These are phyloP conservation scores for Bovichtus diacanthus DNA, from an alignment of 2,797 vertebrate genomes.

Conservation along the genomic window DNA sequence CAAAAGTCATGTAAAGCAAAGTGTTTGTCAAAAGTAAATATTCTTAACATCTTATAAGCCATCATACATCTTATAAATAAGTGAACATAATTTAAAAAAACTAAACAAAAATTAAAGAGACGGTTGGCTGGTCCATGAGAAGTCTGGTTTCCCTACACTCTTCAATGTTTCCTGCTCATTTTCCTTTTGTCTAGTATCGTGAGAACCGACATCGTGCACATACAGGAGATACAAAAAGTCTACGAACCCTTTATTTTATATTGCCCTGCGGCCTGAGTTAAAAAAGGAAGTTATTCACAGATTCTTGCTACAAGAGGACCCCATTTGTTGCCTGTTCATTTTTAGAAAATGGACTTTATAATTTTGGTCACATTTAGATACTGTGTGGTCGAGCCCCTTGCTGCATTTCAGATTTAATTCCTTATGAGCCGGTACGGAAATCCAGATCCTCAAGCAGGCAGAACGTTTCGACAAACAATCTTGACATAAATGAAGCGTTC, in stretches of 20 bases:
- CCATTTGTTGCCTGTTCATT: background rate
- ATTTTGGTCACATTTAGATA: background rate
- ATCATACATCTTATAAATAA: conserved; percentile 15
- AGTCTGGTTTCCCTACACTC: conserved; percentile 13
- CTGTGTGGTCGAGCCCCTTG: background rate
- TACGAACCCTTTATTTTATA: background rate
- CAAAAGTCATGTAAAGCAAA: conserved; percentile 10
- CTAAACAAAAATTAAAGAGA: conserved; percentile 5
- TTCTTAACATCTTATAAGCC: conserved; percentile 18
- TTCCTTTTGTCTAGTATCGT: background rate
- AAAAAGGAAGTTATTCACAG: background rate
- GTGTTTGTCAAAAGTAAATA: conserved; percentile 25
- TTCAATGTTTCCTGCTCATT: background rate
- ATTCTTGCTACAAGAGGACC: background rate
- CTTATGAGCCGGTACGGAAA: background rate
- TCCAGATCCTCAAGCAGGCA: background rate
- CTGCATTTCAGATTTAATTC: background rate
- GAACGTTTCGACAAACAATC: background rate
- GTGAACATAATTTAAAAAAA: conserved; percentile 4
- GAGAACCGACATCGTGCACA: background rate
- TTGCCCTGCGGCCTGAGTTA: background rate
- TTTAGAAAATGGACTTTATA: background rate
- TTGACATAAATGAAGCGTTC: background rate
- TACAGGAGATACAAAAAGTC: conserved; percentile 6
- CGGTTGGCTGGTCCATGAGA: conserved; percentile 34